Evolutionary conservation across 2,113 vertebrate genomes (phyloP).

Genomic region (Dipodomys merriami): DNA sequence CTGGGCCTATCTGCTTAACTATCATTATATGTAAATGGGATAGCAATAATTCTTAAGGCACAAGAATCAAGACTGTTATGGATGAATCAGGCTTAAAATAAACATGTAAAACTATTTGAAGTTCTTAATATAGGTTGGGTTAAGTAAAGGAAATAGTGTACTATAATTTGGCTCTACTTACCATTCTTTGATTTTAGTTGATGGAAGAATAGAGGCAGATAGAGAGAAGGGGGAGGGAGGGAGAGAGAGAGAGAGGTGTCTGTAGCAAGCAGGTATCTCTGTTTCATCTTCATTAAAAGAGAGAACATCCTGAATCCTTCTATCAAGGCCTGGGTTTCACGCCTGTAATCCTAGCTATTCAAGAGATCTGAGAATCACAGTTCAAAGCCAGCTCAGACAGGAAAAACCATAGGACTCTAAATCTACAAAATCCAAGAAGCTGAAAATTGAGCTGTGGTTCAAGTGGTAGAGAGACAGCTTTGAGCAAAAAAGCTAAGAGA

Average conservation of each 20-base stretch:
- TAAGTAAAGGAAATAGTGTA: background rate
- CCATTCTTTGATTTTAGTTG: constrained; percentile 7
- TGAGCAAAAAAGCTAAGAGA: too few relatives aligned
- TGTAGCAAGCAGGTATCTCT: background rate
- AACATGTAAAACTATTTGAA: background rate
- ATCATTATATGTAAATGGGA: background rate
- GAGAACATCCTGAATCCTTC: background rate
- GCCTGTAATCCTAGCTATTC: too few relatives aligned
- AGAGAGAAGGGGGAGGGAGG: background rate
- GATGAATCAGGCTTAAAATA: background rate
- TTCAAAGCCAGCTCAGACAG: too few relatives aligned
- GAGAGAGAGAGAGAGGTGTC: background rate
- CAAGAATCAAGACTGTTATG: background rate
- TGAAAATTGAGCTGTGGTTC: too few relatives aligned
- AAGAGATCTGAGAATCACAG: too few relatives aligned
- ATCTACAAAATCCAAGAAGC: too few relatives aligned
- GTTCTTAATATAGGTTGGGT: background rate
- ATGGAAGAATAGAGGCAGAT: background rate
- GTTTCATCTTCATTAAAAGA: background rate
- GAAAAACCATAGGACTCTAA: too few relatives aligned
- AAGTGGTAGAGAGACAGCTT: too few relatives aligned
- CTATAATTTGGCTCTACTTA: background rate
- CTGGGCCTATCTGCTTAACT: background rate
- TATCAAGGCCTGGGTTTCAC: background rate
- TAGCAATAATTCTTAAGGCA: background rate